phyloP scores from a whole-genome alignment of 2,888 invertebrate genomes.

The Lypha dubia region DNA sequence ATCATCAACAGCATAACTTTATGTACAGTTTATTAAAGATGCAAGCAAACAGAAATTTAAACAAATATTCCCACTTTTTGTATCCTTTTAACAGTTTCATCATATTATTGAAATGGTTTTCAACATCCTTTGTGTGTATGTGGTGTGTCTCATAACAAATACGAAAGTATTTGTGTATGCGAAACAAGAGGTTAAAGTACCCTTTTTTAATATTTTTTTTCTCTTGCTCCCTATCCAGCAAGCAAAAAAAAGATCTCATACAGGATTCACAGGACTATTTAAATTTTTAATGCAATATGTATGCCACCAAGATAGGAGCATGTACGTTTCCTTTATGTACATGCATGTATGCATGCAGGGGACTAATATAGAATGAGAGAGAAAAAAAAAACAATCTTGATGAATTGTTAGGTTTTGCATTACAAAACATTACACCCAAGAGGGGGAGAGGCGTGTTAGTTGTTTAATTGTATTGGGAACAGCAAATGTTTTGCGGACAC shows the following conservation, averaged over 20 bases:
- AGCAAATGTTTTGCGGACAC: slow-evolving; percentile 45
- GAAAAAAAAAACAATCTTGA: slow-evolving; percentile 27
- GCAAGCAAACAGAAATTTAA: slow-evolving; percentile 13
- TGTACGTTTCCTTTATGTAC: not conserved
- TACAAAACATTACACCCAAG: slow-evolving; percentile 8
- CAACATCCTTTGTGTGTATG: slow-evolving; percentile 13
- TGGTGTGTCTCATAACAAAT: slow-evolving; percentile 45
- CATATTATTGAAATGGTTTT: slow-evolving; percentile 24
- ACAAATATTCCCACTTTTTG: not conserved
- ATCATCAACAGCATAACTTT: slow-evolving; percentile 40
- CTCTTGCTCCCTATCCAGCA: not conserved
- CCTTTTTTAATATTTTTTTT: slow-evolving; percentile 49
- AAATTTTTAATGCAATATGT: slow-evolving; percentile 24
- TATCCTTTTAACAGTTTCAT: slow-evolving; percentile 40
- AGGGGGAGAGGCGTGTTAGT: slow-evolving; percentile 1
- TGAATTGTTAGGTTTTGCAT: slow-evolving; percentile 21
- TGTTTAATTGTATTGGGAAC: slow-evolving; percentile 36
- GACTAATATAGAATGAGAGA: slow-evolving; percentile 1
- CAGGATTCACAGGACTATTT: slow-evolving; percentile 52
- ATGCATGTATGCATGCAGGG: not conserved
- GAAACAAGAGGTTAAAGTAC: slow-evolving; percentile 68
- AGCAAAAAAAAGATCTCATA: not conserved
- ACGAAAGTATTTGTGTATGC: slow-evolving; percentile 64
- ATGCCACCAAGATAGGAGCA: slow-evolving; percentile 10
- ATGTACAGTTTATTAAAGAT: slow-evolving; percentile 1